Conservation (phyloP, 2,888 invertebrate genomes). For the Synanthedon tipuliformis region DNA sequence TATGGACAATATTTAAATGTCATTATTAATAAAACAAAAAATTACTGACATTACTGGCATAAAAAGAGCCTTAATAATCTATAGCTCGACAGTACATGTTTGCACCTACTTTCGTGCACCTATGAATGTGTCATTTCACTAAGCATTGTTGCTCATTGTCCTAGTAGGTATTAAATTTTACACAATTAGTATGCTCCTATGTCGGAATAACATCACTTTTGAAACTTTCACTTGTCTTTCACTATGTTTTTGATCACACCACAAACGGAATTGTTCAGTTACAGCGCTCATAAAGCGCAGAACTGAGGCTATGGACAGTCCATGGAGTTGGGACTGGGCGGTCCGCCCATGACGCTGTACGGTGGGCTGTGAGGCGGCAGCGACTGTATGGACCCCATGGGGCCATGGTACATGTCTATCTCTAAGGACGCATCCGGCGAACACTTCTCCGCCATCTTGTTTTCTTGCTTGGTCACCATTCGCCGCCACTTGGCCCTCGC, state of each 20-base stretch:
- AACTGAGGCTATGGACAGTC: conserved; percentile 77
- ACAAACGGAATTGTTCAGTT: too few species aligned
- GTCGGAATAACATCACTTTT: background rate
- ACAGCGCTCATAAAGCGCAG: conserved; percentile 54
- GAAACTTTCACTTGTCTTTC: background rate
- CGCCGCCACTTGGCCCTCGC: conserved; percentile 94
- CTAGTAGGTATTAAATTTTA: too few species aligned
- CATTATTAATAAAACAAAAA: too few species aligned
- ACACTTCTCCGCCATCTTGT: conserved; percentile 78
- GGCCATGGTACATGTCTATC: conserved; percentile 73
- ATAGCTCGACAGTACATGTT: too few species aligned
- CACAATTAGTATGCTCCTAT: background rate
- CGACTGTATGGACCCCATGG: conserved; percentile 75
- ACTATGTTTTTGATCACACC: conserved; percentile 14
- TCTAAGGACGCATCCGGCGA: conserved; percentile 74
- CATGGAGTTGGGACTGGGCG: conserved; percentile 78
- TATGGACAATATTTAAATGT: too few species aligned
- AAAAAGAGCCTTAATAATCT: too few species aligned
- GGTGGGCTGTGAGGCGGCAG: conserved; percentile 78
- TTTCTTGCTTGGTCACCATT: conserved; percentile 85
- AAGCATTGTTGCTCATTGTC: background rate
- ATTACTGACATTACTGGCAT: too few species aligned
- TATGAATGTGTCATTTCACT: background rate
- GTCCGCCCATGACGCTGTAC: conserved; percentile 75
- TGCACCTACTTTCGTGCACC: background rate